Evolutionary conservation across 2,113 vertebrate genomes (phyloP).

Genomic region (Furnarius figulus): DNA sequence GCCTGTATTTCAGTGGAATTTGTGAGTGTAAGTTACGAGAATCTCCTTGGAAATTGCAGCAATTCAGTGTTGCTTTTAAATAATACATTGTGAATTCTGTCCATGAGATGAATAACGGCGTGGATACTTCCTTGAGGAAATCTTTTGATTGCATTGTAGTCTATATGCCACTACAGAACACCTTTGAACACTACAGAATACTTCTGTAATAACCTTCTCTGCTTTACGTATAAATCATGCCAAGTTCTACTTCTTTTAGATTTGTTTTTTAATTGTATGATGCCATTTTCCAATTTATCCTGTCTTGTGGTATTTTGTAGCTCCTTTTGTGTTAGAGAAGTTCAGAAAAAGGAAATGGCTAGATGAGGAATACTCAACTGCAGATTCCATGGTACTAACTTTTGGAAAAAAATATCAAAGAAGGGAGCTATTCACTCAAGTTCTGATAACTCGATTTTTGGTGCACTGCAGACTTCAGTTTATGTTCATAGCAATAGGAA

Average conservation of each 20-base stretch:
- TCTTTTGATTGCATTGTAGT: background rate
- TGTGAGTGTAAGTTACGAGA: background rate
- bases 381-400: background rate
- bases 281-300: background rate
- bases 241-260: background rate
- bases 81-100: background rate
- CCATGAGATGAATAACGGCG: background rate
- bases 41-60: background rate
- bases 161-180: background rate
- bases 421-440: background rate
- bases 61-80: background rate
- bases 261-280: background rate
- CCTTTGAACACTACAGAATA: background rate
- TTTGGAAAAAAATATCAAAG: background rate
- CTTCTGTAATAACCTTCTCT: background rate
- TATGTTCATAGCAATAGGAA: background rate
- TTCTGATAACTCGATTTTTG: background rate
- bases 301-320: background rate
- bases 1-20: background rate
- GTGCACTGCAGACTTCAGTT: background rate
- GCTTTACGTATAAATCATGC: background rate
- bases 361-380: background rate
- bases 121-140: background rate
- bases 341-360: background rate
- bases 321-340: background rate